A percentile compares a stretch with the other conserved stretches of the same genome.
Conservation (phyloP, 2,888 invertebrate species). For the Drosophila mimetica region DNA sequence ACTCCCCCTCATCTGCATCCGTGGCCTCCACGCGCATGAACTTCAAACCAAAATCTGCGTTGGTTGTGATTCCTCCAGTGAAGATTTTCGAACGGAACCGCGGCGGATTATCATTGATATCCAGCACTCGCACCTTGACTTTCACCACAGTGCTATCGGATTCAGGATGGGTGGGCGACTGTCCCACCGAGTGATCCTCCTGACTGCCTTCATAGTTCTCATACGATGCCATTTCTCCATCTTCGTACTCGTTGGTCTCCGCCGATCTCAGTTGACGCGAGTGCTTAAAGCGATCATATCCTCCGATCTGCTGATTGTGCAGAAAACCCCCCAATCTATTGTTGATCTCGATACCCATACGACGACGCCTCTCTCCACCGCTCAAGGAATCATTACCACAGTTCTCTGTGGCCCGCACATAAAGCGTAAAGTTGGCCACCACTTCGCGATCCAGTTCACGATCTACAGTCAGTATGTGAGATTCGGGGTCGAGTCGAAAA, state of each 20-base stretch:
- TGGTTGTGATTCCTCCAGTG: slow-evolving; percentile 97
- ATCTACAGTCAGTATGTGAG: slow-evolving; percentile 86
- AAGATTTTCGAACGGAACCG: slow-evolving; percentile 92
- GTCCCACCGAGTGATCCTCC: slow-evolving; percentile 21
- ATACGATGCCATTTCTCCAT: slow-evolving; percentile 36
- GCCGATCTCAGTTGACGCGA: slow-evolving; percentile 66
- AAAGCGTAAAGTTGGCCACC: slow-evolving; percentile 88
- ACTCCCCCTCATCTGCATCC: slow-evolving; percentile 90
- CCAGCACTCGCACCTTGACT: slow-evolving; percentile 89
- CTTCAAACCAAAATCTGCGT: slow-evolving; percentile 94
- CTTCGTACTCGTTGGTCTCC: slow-evolving; percentile 37
- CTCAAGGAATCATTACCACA: slow-evolving; percentile 85
- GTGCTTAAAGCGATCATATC: slow-evolving; percentile 75
- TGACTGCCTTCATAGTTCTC: slow-evolving; percentile 45
- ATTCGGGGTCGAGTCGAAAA: slow-evolving; percentile 90
- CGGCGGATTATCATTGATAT: slow-evolving; percentile 96
- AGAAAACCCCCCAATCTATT: slow-evolving; percentile 42
- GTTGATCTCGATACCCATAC: slow-evolving; percentile 53
- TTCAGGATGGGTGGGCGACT: not conserved
- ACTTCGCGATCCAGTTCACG: slow-evolving; percentile 91
- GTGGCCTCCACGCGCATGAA: slow-evolving; percentile 93
- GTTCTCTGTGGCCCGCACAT: slow-evolving; percentile 93
- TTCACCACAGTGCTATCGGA: slow-evolving; percentile 89
- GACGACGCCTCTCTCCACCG: slow-evolving; percentile 37
- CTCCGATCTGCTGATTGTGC: slow-evolving; percentile 20